Conservation (phyloP, 2,797 vertebrate genomes). For the Ictinia mississippiensis region DNA sequence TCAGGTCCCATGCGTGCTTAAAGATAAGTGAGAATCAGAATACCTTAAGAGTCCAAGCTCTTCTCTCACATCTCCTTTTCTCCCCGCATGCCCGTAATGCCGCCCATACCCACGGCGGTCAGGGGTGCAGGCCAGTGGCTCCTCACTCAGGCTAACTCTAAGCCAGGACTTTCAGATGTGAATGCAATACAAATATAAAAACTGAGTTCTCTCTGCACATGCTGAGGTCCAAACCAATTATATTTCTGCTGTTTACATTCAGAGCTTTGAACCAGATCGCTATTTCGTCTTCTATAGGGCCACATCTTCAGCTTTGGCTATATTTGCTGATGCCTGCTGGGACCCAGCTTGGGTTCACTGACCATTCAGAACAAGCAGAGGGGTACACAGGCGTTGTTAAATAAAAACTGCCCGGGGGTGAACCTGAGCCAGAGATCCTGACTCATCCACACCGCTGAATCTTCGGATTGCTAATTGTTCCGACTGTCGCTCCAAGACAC, state of each 20-base stretch:
- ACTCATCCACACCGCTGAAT: neutral
- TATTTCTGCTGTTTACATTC: neutral
- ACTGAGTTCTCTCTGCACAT: neutral
- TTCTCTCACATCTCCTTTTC: neutral
- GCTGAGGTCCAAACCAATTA: neutral
- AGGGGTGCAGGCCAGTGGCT: neutral
- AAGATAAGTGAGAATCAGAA: neutral
- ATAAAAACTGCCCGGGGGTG: neutral
- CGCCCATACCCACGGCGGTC: neutral
- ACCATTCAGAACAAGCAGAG: neutral
- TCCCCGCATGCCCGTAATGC: rapidly evolving
- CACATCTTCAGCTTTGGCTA: neutral
- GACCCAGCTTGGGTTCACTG: neutral
- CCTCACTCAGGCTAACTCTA: neutral
- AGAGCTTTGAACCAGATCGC: neutral
- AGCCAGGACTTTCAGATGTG: neutral
- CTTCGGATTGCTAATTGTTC: neutral
- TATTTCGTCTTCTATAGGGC: neutral
- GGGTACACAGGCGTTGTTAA: neutral
- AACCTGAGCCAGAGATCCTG: neutral
- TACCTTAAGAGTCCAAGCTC: neutral
- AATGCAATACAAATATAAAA: neutral
- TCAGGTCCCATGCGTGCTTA: neutral
- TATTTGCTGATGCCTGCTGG: neutral
- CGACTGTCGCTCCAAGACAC: neutral